Evolutionary conservation across 2,888 invertebrate genomes (phyloP).

Genomic region (Macrosiphum euphorbiae): DNA sequence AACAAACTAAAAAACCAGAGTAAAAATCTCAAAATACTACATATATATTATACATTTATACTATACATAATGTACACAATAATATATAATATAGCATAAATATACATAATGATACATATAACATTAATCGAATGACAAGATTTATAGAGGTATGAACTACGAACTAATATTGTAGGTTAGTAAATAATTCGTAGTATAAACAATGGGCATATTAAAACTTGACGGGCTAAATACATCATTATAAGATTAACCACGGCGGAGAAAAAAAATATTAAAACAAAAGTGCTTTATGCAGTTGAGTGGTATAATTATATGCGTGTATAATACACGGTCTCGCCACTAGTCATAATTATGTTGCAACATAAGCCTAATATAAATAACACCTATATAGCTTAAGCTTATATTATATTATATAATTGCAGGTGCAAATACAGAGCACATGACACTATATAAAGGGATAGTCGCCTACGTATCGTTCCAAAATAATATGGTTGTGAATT

Average conservation of each 20-base stretch:
- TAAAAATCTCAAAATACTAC: neutral
- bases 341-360: constrained; percentile 19
- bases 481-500: neutral
- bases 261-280: neutral
- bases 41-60: neutral
- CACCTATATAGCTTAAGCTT: neutral
- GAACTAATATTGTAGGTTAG: constrained; percentile 8
- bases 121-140: neutral
- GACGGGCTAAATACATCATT: constrained; percentile 4
- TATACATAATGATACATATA: neutral
- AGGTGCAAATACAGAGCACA: neutral
- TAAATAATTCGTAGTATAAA: constrained; percentile 35
- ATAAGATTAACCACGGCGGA: neutral
- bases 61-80: neutral
- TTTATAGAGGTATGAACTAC: neutral
- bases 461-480: neutral
- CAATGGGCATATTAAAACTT: constrained; percentile 1
- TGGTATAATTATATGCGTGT: constrained; percentile 10
- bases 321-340: neutral
- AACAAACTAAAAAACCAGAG: neutral
- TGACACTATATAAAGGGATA: neutral
- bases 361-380: neutral
- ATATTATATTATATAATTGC: constrained; percentile 12
- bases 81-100: neutral
- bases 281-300: neutral